Evolutionary conservation across 2,888 invertebrate species (phyloP), one percentile per base, ranked within the genome.

Genomic region (Heteropelma amictum): DNA sequence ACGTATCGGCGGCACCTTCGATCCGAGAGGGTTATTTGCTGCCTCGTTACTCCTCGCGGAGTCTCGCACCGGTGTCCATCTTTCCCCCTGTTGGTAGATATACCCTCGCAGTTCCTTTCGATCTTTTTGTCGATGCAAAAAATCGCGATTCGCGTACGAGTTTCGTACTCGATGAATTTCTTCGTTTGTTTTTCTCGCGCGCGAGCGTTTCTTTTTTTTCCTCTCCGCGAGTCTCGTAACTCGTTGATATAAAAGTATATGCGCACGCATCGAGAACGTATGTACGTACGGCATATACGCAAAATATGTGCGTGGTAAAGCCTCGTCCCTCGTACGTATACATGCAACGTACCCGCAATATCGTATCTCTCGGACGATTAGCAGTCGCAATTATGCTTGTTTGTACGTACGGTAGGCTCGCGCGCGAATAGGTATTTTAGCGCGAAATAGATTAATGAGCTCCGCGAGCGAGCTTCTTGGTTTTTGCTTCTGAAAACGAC

Each of bases 1-100:
- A 58, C 45, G 42, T n/a, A 49, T 21, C 60, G 30, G 38, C 49
- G 42, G 67, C 54, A 67, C 51, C 21, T 61, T 12, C 45, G 51
- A 56, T 23, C 53, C 35, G 58, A 69, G 64, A 74, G 58, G 47
- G 63, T 58, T 69, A 51, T 14, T 67, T 73, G 77, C 70, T 79
- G 78, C 69, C 80, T n/a, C n/a, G n/a, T 84, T 82, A 84, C 84
- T 86, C 82, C 80, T 82, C 83, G 80, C 81, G 14, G 19, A 49
- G 64, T 60, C 42, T 8, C 56, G 10, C 72, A 47, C 56, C 35
- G 60, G 60, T 30, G 33, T 53, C 69, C 75, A 67, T 60, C 56
- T 56, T 45, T n/a, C 6, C 8, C 68, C 38, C 33, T 33, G 49
- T 51, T 26, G 26, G 26, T 12, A 14, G 23, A 7, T 54, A 47